These are phyloP conservation scores for Fabriciana adippe DNA, from an alignment of 2,888 invertebrate genomes.

Conservation along the genomic window DNA sequence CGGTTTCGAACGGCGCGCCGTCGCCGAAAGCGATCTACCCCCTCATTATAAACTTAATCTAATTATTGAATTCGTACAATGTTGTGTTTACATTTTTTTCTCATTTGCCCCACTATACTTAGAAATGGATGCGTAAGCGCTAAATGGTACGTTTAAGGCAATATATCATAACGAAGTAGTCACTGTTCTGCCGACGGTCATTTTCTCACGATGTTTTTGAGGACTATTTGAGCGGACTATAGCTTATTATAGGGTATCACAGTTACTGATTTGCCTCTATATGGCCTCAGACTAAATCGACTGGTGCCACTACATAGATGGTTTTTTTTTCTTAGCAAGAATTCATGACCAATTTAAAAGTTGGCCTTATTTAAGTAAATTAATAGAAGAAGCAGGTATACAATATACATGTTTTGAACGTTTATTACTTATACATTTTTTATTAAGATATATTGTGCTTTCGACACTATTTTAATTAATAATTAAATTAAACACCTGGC, in stretches of 20 bases:
- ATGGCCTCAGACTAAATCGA: slow-evolving; percentile 64
- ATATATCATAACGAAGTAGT: slow-evolving; percentile 76
- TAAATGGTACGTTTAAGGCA: slow-evolving; percentile 81
- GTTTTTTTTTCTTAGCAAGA: slow-evolving; percentile 20
- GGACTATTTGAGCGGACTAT: slow-evolving; percentile 48
- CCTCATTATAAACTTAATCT: slow-evolving; percentile 80
- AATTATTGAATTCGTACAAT: slow-evolving; percentile 82
- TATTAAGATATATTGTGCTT: too few species aligned
- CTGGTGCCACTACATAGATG: slow-evolving; percentile 44
- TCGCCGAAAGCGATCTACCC: slow-evolving; percentile 71
- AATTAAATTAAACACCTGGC: too few species aligned
- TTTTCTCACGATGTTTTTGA: slow-evolving; percentile 68
- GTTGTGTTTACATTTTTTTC: slow-evolving; percentile 82
- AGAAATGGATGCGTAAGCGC: slow-evolving; percentile 78
- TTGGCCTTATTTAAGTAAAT: neutral
- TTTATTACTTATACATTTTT: too few species aligned
- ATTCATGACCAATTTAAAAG: slow-evolving; percentile 1
- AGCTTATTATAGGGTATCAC: slow-evolving; percentile 63
- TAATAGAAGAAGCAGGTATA: neutral
- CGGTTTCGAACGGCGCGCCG: slow-evolving; percentile 70
- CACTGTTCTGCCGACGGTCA: slow-evolving; percentile 64
- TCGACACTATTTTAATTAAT: too few species aligned
- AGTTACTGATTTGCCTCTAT: slow-evolving; percentile 66
- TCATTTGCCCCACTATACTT: slow-evolving; percentile 80
- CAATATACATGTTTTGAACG: too few species aligned